Evolutionary conservation across 2,888 invertebrate genomes (phyloP).

Genomic region (Leucoma salicis): DNA sequence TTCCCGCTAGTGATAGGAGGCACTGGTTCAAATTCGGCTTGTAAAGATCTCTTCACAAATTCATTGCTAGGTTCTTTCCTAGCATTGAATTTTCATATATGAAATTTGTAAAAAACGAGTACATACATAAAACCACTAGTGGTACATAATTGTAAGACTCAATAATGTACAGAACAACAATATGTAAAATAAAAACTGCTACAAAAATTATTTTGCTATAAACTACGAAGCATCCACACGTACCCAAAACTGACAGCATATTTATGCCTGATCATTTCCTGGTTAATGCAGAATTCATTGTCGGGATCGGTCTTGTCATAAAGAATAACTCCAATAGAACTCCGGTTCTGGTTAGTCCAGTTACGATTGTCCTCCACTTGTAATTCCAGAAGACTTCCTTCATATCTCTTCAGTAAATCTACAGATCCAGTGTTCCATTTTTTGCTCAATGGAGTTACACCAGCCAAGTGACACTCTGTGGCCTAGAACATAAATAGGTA

Average conservation of each 20-base stretch:
- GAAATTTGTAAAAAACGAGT: too few species aligned
- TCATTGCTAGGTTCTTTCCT: too few species aligned
- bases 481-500: constrained; percentile 40
- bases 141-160: too few species aligned
- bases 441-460: constrained; percentile 63
- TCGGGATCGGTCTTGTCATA: constrained; percentile 50
- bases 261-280: constrained; percentile 64
- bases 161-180: too few species aligned
- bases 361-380: constrained; percentile 54
- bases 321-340: constrained; percentile 59
- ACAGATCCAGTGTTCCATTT: constrained; percentile 63
- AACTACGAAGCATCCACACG: constrained; percentile 18
- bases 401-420: constrained; percentile 47
- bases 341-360: constrained; percentile 21
- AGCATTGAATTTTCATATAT: too few species aligned
- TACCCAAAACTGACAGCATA: constrained; percentile 69
- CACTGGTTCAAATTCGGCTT: too few species aligned
- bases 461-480: constrained; percentile 65
- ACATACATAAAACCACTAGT: too few species aligned
- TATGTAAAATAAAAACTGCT: constrained; percentile 1
- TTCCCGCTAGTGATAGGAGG: too few species aligned
- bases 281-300: constrained; percentile 55
- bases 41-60: too few species aligned
- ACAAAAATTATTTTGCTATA: too few species aligned
- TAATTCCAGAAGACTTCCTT: constrained; percentile 45